Evolutionary conservation across 2,113 vertebrate species (phyloP), one percentile per base, ranked within the genome.

Genomic region (Carettochelys insculpta): DNA sequence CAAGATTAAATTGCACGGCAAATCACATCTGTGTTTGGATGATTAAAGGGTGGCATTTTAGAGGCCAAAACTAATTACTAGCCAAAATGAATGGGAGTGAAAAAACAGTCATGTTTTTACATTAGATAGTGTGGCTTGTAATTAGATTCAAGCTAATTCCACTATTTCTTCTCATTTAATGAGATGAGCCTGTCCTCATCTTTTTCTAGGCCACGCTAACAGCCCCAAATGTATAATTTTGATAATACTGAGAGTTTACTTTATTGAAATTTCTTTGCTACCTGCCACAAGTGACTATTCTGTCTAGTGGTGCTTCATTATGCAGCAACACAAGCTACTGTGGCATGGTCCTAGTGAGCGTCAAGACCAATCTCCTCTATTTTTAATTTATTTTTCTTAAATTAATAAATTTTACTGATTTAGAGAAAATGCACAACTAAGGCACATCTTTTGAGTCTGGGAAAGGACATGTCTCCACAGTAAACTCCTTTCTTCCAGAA

Each of bases 1-100:
- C 99, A 99, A 99, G 99, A 99, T 99, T 99, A 99, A 99, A 99
- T 99, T 99, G 99, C 99, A 99, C 98, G 97, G 99, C 99, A 99
- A 99, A 99, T 99, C 99, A 99, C 99, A 99, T 99, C 99, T 99
- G 99, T 99, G 98, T 99, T 99, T 98, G 98, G 98, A 99, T 99
- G 99, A 99, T 99, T 99, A 99, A 99, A 99, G 99, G 99, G 99
- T 99, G 99, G 99, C 99, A 99, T 99, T 99, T 99, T 99, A 99
- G 98, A 99, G 99, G 99, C 99, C 99, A 99, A 99, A 99, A 99
- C 99, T 99, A 99, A 99, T 99, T 99, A 99, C 99, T 99, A 99
- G 99, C 99, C 99, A 98, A 99, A 99, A 99, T 99, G 99, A 99
- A 99, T 99, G 98, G 99, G 98, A 99, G 98, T 98, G 98, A 98